Conservation (phyloP, 2,797 vertebrate genomes). For the Notolepis coatsorum region DNA sequence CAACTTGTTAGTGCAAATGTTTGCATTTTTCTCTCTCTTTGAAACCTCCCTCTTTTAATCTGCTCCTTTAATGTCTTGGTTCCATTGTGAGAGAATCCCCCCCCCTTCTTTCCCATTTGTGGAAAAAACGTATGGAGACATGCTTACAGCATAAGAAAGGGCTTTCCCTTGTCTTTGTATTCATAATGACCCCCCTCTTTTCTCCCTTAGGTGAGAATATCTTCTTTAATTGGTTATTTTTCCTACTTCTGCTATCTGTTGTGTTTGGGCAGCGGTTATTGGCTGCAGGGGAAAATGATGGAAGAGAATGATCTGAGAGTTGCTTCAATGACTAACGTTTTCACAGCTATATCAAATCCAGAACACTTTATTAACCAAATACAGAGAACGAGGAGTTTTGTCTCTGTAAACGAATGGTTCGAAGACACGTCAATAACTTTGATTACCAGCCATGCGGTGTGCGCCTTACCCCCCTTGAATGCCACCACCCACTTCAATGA, state of each 20-base stretch:
- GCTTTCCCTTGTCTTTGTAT: constrained; percentile 8
- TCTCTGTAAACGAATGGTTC: too few species aligned
- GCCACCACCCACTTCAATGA: too few species aligned
- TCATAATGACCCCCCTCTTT: constrained; percentile 2
- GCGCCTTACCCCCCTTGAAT: too few species aligned
- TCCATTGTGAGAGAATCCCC: background rate
- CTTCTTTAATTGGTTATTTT: constrained; percentile 19
- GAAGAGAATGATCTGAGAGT: too few species aligned
- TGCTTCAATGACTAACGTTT: too few species aligned
- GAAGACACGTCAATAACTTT: too few species aligned
- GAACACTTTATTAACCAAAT: too few species aligned
- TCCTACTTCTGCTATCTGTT: constrained; percentile 8
- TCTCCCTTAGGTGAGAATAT: constrained; percentile 8
- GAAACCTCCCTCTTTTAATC: background rate
- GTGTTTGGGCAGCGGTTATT: constrained; percentile 34
- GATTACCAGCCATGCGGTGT: too few species aligned
- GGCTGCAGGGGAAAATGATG: background rate
- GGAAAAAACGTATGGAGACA: background rate
- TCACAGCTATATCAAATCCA: too few species aligned
- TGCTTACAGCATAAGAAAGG: constrained; percentile 4
- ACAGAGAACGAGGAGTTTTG: too few species aligned
- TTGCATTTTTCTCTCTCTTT: background rate
- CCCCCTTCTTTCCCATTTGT: background rate
- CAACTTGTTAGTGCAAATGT: background rate
- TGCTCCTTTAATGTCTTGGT: constrained; percentile 6